phyloP scores from a whole-genome alignment of 2,113 vertebrate genomes.

The Seriola aureovittata region DNA sequence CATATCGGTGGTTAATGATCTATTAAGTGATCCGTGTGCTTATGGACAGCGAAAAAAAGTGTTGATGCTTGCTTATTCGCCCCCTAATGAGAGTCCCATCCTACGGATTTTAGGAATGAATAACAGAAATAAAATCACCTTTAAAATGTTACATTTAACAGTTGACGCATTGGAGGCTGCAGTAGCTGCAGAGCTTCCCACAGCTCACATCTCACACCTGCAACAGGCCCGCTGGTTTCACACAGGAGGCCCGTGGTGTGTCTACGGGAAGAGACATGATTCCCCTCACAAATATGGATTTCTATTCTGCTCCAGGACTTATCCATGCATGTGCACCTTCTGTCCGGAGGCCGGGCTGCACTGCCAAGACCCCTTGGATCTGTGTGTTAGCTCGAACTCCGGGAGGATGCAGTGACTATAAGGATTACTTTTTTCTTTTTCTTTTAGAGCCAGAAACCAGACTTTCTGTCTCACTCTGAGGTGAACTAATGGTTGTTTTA shows the following conservation, averaged over 20 bases:
- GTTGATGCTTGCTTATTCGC: conserved; percentile 89
- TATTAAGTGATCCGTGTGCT: conserved; percentile 88
- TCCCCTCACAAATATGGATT: conserved; percentile 58
- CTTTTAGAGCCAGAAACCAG: conserved; percentile 27
- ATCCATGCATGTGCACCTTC: conserved; percentile 34
- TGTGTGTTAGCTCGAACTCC: conserved; percentile 15
- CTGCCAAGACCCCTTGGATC: conserved; percentile 43
- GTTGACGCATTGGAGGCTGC: conserved; percentile 76
- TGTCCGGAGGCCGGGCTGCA: conserved; percentile 32
- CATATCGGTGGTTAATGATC: conserved; percentile 93
- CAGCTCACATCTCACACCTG: conserved; percentile 72
- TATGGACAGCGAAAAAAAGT: conserved; percentile 90
- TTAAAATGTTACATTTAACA: conserved; percentile 84
- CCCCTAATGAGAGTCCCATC: conserved; percentile 88
- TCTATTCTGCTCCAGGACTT: conserved; percentile 55
- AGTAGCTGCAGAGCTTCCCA: conserved; percentile 69
- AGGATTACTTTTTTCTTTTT: conserved; percentile 36
- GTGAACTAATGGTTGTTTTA: conserved; percentile 45
- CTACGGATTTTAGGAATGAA: conserved; percentile 91
- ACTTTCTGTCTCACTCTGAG: conserved; percentile 25
- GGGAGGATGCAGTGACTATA: conserved; percentile 24
- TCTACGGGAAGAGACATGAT: conserved; percentile 35
- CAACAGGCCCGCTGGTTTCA: conserved; percentile 65
- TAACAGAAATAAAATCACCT: conserved; percentile 87
- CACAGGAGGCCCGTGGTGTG: conserved; percentile 63